Base-by-base conservation (phyloP, 2,797 vertebrate genomes). In the Neoniphon sammara region DNA sequence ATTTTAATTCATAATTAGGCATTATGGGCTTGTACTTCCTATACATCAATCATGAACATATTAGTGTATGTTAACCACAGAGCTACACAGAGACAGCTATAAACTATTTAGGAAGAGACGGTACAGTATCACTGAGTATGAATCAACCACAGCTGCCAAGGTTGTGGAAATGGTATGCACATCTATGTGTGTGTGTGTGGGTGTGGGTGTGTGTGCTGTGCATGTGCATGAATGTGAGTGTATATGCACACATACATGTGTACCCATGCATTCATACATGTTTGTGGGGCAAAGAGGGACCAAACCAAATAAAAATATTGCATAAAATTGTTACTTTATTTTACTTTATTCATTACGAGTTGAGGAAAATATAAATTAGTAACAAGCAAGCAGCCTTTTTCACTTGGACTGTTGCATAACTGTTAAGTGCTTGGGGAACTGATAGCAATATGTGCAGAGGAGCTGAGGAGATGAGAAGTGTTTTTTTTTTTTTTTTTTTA, bases 381-480 rank as follows among this genome's bases (percentile, higher is more conserved):
- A 66, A 72, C 3, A 75, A 70, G 60, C 12, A 59, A 77, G 20
- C 42, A 44, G 70, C 53, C 30, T 11, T 70, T 58, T 77, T 81
- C 55, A 78, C 53, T 71, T 80, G 50, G 63, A 59, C 65, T 73
- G 54, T 83, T 78, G 47, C 63, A 58, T 78, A 85, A 88, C 61
- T 60, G 46, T 47, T 56, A 54, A 75, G 78, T 73, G 76, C 82
- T 87, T 1, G 46, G 63, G 64, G 70, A 85, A 59, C 63, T 64
- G 73, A 80, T 66, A 79, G 60, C 23, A 84, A 25, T 70, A 63
- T 73, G 73, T 65, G 77, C 50, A 76, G 67, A 84, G 50, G 44
- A 82, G 77, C n/a, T 11, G 68, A 72, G 21, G 72, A 81, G 75
- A 83, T 20, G 83, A 84, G 81, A 85, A 85, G 83, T 64, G 73